Evolutionary conservation across 35 echinoderm and acorn worm species (phyloP), one percentile per base, ranked within the genome.

Genomic region (Apostichopus californicus): DNA sequence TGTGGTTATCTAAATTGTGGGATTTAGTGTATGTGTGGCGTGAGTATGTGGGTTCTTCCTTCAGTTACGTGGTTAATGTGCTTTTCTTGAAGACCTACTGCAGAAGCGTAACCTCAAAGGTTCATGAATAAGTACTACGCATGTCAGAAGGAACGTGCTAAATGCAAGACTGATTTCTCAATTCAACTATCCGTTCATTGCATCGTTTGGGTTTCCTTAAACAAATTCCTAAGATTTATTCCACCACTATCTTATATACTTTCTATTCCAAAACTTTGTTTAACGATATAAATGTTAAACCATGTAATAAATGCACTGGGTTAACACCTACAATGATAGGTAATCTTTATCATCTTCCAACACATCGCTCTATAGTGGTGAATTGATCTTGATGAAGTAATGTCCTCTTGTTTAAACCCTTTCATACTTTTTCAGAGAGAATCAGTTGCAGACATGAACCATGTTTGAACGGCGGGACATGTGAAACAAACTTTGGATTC

Each of bases 401-500:
- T 34, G 28, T 34, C 9, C 10, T 68, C 17, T 10, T 68, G 8
- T 68, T 68, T 68, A 68, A 68, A 3, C 17, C 9, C 11, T 17
- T 68, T 68, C 64, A 68, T 68, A 68, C 64, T 73, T n/a, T 73
- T n/a, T 85, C n/a, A 85, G 54, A 85, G n/a, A 85, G 22, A 85
- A 25, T 85, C 1, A 21, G 23, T 24, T 83, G 80, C 18, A 7
- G 24, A 34, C 80, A 83, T 83, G 53, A 83, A 53, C 80, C 34
- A 53, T 85, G 81, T 55, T 6, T 58, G 52, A 85, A 85, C 17
- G 55, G 55, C 20, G 81, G 81, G 9, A 18, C 9, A 5, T 85
- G 81, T 85, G 55, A 85, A 85, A 59, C 20, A 15, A 52, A 85
- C 81, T 8, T 9, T 60, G 81, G 54, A 17, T 58, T 58, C 23